Evolutionary conservation across 1,140 invertebrate species (phyloP), one percentile per base, ranked within the genome.

Genomic region (Drosophila albomicans): DNA sequence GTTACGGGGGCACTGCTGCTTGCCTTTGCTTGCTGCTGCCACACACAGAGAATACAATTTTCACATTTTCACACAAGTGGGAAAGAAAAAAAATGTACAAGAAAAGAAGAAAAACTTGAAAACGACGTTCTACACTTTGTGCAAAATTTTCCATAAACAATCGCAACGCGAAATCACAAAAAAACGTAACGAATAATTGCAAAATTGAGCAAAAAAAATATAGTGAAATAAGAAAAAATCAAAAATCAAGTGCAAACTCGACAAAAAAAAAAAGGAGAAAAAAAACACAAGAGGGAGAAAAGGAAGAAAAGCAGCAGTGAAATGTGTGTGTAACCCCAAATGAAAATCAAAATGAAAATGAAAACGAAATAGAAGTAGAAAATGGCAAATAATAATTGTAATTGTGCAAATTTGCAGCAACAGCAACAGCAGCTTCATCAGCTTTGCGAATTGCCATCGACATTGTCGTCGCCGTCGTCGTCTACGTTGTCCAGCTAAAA

Each of bases 401-500:
- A 78, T 63, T 85, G 78, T 75, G 72, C 49, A 80, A 82, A 79
- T 80, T 80, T 56, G 68, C 46, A 69, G 65, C 41, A 54, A 28
- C 63, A 73, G 38, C 59, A 67, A 48, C 66, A 72, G 84, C 84
- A 87, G 74, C 68, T 80, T 78, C 57, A 88, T 78, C 57, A 84
- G 49, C 43, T 68, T 74, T 54, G 63, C 57, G 28, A 51, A 71
- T 71, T 64, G 57, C 57, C 57, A 32, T 20, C 46, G 46, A 58
- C 48, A 16, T 59, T 3, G 45, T 45, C 35, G 32, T 32, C 32
- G 32, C 32, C 32, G 46, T 61, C 49, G 49, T 61, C 25, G 46
- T 46, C 35, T 32, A 43, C 62, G 54, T 75, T 62, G 77, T 77
- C 77, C 75, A 75, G 75, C 78, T 38, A 79, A 87, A 80, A 89